Percentiles rank a stretch among this genome's conserved stretches.
Evolutionary conservation across 1,140 invertebrate genomes (phyloP).

Genomic region (Bursaphelenchus mucronatus): DNA sequence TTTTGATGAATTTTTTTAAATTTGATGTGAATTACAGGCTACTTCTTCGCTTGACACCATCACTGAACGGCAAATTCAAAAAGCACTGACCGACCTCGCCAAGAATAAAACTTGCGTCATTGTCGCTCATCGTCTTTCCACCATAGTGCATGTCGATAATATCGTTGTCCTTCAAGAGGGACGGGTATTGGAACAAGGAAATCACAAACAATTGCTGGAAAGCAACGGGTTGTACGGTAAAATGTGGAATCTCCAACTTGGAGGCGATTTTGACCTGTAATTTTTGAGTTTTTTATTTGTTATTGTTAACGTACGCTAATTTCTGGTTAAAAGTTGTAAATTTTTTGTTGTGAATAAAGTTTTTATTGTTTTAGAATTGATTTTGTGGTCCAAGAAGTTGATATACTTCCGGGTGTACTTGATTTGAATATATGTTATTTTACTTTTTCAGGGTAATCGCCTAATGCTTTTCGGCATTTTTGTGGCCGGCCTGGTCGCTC

Average conservation of each 20-base stretch:
- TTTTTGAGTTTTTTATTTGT: too few species aligned
- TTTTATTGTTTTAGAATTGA: too few species aligned
- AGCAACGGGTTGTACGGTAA: slow-evolving; percentile 54
- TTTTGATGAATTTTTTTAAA: too few species aligned
- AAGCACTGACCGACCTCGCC: slow-evolving; percentile 38
- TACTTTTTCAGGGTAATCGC: too few species aligned
- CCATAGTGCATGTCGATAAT: slow-evolving; percentile 70
- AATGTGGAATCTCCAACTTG: slow-evolving; percentile 66
- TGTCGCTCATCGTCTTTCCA: slow-evolving; percentile 68
- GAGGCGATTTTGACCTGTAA: neutral
- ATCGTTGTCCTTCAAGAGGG: slow-evolving; percentile 61
- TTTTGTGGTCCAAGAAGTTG: too few species aligned
- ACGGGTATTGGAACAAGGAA: slow-evolving; percentile 52
- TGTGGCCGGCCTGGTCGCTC: too few species aligned
- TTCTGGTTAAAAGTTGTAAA: too few species aligned
- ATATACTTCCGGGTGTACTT: too few species aligned
- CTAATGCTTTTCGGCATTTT: too few species aligned
- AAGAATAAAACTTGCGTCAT: slow-evolving; percentile 38
- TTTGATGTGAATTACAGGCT: neutral
- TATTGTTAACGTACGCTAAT: too few species aligned
- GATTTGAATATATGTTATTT: too few species aligned
- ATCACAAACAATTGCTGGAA: slow-evolving; percentile 63
- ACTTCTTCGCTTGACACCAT: neutral
- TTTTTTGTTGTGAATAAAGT: too few species aligned
- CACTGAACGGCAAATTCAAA: slow-evolving; percentile 34